These are phyloP conservation scores for Eciton burchellii DNA, from an alignment of 1,140 invertebrate genomes.

Conservation along the genomic window DNA sequence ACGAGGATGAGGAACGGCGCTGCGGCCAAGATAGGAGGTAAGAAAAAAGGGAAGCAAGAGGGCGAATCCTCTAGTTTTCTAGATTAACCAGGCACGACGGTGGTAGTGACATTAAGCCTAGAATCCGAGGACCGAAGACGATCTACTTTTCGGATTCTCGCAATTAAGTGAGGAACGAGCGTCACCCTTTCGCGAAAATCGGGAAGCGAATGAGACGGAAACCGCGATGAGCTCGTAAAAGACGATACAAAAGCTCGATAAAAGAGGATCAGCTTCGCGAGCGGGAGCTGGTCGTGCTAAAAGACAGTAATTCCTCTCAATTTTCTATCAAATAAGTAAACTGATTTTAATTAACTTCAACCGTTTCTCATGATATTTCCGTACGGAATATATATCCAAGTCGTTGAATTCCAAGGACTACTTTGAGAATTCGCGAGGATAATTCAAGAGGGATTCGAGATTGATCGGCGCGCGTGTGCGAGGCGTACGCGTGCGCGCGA, in stretches of 20 bases:
- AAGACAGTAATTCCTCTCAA: background rate
- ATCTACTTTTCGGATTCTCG: conserved; percentile 75
- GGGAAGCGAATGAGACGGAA: background rate
- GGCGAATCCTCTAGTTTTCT: conserved; percentile 22
- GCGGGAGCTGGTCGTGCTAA: background rate
- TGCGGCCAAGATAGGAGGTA: background rate
- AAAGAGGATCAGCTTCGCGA: background rate
- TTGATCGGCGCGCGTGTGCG: conserved; percentile 34
- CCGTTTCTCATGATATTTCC: background rate
- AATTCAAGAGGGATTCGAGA: conserved; percentile 47
- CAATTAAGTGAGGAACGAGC: conserved; percentile 78
- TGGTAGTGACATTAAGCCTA: conserved; percentile 60
- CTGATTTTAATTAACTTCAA: background rate
- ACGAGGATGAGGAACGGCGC: conserved; percentile 33
- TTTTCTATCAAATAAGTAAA: background rate
- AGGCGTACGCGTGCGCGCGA: conserved; percentile 26
- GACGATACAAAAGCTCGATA: background rate
- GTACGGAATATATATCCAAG: background rate
- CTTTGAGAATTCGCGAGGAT: background rate
- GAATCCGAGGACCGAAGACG: conserved; percentile 58
- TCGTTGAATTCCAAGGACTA: conserved; percentile 3
- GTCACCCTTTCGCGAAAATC: conserved; percentile 20
- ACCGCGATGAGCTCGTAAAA: background rate
- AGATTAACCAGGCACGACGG: conserved; percentile 14
- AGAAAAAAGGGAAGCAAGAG: conserved; percentile 33